Evolutionary conservation across 1,140 invertebrate species (phyloP).

Genomic region (Antheraea pernyi): DNA sequence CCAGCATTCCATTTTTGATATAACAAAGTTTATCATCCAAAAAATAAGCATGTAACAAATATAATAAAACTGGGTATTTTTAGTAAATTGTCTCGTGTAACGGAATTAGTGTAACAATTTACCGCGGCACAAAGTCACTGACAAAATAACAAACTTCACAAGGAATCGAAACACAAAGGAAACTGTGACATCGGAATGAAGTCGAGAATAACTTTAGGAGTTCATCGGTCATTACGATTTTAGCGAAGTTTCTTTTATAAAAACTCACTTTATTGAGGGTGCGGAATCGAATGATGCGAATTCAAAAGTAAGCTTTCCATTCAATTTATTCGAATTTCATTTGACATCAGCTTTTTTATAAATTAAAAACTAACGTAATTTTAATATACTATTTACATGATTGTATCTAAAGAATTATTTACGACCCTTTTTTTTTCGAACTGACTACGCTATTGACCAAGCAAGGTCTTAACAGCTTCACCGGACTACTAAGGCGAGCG

Average conservation of each 20-base stretch:
- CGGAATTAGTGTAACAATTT: not conserved
- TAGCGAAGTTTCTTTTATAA: conserved; percentile 1
- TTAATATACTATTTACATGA: too few relatives aligned
- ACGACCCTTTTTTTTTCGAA: too few relatives aligned
- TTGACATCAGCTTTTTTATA: not conserved
- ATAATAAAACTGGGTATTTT: not conserved
- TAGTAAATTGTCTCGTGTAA: not conserved
- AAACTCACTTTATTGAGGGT: not conserved
- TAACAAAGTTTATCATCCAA: too few relatives aligned
- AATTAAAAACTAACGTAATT: too few relatives aligned
- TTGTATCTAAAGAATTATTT: too few relatives aligned
- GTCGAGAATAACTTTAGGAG: not conserved
- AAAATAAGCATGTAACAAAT: too few relatives aligned
- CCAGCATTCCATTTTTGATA: too few relatives aligned
- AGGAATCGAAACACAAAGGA: conserved; percentile 12
- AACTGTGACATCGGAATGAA: conserved; percentile 1
- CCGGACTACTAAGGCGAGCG: too few relatives aligned
- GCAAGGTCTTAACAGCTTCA: too few relatives aligned
- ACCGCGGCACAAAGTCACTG: not conserved
- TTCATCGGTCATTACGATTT: conserved; percentile 12
- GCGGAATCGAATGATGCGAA: not conserved
- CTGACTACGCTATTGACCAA: too few relatives aligned
- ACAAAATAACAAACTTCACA: conserved; percentile 10
- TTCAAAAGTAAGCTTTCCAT: not conserved
- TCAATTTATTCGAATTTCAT: too few relatives aligned